A percentile compares a stretch with the other conserved stretches of the same genome.
These are phyloP conservation scores for Coracopsis vasa DNA, from an alignment of 2,113 vertebrate species.

Conservation along the genomic window DNA sequence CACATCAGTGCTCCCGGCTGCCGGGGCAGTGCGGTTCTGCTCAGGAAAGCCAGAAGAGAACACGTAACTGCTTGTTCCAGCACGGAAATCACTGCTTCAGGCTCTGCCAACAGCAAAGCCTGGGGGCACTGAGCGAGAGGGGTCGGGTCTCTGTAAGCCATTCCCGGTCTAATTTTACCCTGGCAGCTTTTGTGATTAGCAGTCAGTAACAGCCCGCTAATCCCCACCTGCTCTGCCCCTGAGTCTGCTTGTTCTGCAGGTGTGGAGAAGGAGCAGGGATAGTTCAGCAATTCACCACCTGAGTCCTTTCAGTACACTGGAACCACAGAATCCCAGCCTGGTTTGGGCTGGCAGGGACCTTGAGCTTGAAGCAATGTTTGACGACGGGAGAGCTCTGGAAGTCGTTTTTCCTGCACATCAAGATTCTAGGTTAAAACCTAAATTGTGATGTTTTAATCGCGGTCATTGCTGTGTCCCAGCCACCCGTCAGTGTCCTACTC, in stretches of 20 bases:
- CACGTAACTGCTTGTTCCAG: neutral
- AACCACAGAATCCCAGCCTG: neutral
- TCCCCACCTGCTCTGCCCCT: constrained; percentile 6
- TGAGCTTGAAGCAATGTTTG: neutral
- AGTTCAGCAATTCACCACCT: neutral
- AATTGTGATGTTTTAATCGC: neutral
- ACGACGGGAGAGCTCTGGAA: neutral
- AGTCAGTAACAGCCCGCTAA: constrained; percentile 49
- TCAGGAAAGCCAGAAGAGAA: neutral
- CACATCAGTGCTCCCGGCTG: neutral
- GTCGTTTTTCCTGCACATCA: neutral
- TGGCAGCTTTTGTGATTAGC: constrained; percentile 52
- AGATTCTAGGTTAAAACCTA: fast-evolving
- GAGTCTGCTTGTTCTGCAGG: neutral
- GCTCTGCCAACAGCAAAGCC: neutral
- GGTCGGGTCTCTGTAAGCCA: neutral
- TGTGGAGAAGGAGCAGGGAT: neutral
- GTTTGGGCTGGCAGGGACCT: neutral
- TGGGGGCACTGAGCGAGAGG: neutral
- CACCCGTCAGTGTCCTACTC: neutral
- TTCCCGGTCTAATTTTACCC: constrained; percentile 37
- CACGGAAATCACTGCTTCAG: neutral
- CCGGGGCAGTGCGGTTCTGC: neutral
- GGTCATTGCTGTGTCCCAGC: neutral
- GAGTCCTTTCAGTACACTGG: fast-evolving